Evolutionary conservation across 2,113 vertebrate genomes (phyloP), one percentile per base, ranked within the genome.

Genomic region (Cephalopholis sonnerati): DNA sequence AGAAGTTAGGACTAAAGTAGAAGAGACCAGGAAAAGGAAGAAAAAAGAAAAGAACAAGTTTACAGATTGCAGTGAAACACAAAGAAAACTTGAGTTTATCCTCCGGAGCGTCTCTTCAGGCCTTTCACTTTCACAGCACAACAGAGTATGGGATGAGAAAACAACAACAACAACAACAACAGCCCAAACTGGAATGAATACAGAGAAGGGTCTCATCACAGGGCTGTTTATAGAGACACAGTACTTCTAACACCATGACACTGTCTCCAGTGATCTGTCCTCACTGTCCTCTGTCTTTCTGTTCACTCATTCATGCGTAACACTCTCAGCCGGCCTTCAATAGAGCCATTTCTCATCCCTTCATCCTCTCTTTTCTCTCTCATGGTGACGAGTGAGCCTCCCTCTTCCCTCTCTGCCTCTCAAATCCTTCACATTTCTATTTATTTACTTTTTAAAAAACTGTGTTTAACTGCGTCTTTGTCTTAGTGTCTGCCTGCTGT

Each of bases 271-370:
- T 55, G 15, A 65, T 67, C 53, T 36, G 22, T 57, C 71, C 51
- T 61, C 62, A 3, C 82, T 54, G 58, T 81, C 74, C 72, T 72
- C 74, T 0, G 17, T 67, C 84, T 87, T 87, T 89, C 81, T 89
- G 6, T 70, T 62, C 68, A 67, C 72, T 77, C 88, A 39, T 50
- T 85, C 82, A 87, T 82, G 88, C 72, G 44, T 54, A 17, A 74
- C 2, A 1, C 72, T 73, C 70, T 69, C 83, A 39, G 74, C 18
- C 5, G 3, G 61, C 79, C 61, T 80, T 76, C 75, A 83, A 70
- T 27, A 48, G 32, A 64, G 39, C 53, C 57, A 2, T 0, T 50
- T 57, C 77, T 68, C 79, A 59, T 77, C 66, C 71, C 71, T 71
- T 54, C n/a, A 0, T 73, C 64, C 74, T 55, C 44, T 80, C 50